Percentiles rank a stretch among this genome's conserved stretches.
phyloP scores from a whole-genome alignment of 2,113 vertebrate genomes.

The Trinectes maculatus region DNA sequence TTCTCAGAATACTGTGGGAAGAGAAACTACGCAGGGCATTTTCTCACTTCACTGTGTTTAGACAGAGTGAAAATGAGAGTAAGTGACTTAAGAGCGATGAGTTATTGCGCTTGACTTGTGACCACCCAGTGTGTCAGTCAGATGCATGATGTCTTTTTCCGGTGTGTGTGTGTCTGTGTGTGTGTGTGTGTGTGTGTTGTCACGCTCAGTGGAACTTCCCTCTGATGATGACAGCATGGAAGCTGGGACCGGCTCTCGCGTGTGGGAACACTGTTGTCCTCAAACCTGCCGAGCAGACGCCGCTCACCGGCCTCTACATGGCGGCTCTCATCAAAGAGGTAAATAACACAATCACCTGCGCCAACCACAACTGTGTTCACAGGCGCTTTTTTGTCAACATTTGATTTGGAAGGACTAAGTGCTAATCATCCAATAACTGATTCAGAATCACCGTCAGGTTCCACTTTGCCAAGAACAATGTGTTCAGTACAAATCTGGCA shows the following conservation, averaged over 20 bases:
- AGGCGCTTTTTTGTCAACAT: not conserved
- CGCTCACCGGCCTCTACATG: slow-evolving; percentile 95
- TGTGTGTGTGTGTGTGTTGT: slow-evolving; percentile 37
- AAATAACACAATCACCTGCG: slow-evolving; percentile 25
- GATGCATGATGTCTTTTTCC: slow-evolving; percentile 69
- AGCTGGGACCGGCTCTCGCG: slow-evolving; percentile 94
- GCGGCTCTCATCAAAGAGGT: slow-evolving; percentile 97
- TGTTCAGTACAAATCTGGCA: slow-evolving; percentile 44
- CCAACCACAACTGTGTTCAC: not conserved
- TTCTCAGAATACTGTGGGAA: slow-evolving; percentile 76
- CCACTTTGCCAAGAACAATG: slow-evolving; percentile 48
- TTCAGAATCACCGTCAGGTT: slow-evolving; percentile 26
- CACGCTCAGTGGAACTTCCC: slow-evolving; percentile 97
- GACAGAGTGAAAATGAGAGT: slow-evolving; percentile 74
- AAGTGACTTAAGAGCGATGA: slow-evolving; percentile 72
- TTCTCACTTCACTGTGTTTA: slow-evolving; percentile 76
- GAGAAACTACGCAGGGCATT: slow-evolving; percentile 74
- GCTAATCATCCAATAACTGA: slow-evolving; percentile 21
- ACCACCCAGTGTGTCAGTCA: slow-evolving; percentile 73
- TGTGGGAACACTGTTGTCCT: slow-evolving; percentile 97
- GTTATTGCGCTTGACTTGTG: slow-evolving; percentile 74
- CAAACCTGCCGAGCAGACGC: slow-evolving; percentile 97
- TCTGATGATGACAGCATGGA: slow-evolving; percentile 98
- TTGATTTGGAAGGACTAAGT: not conserved
- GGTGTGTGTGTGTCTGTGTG: slow-evolving; percentile 28